Evolutionary conservation across 2,888 invertebrate genomes (phyloP), one percentile per base, ranked within the genome.

Genomic region (Polia nebulosa): DNA sequence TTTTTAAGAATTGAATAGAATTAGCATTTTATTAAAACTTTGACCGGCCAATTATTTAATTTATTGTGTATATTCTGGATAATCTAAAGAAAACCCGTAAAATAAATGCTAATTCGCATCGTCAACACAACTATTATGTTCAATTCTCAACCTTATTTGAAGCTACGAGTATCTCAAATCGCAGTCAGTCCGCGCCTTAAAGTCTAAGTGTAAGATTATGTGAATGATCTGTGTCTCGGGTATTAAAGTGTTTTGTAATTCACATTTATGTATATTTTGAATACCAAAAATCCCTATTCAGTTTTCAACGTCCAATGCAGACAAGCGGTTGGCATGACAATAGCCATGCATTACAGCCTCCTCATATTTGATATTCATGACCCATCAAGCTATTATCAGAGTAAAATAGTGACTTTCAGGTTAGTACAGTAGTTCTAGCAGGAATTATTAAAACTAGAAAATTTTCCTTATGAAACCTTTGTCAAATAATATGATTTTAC

Each of bases 331-430:
- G 11, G 7, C n/a, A 49, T 53, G 22, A 69, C 25, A 68, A 32
- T 45, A 39, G 8, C 11, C 36, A 25, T 45, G 13, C 27, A 59
- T 58, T 32, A 52, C 17, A 25, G 25, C 2, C 22, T 69, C 6
- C n/a, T 45, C 20, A 36, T n/a, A 45, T 51, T 58, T 58, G 8
- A 52, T 32, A 45, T 69, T 53, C 8, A 47, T 39, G 11, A 39
- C 39, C 39, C 8, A 9, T 34, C 20, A 15, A 65, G n/a, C 15
- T 27, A 15, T 15, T 15, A 13, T 36, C 13, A n/a, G 29, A n/a
- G n/a, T 13, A 15, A n/a, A 39, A 49, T 29, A 49, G 27, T 27
- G 9, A 49, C 22, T 5, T 41, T 13, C n/a, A 13, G 4, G 22
- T 13, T n/a, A 9, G 13, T 22, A 45, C 22, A 13, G 22, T 22